A percentile compares a stretch with the other conserved stretches of the same genome.
Conservation (phyloP, 2,113 vertebrate genomes). For the Bos taurus region ARS-UCD2.0 NC_037357.1:80171501-80172000, state of each 20-base stretch:
- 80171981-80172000: constrained; percentile 10
- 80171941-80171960: constrained; percentile 26
- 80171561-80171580: background rate
- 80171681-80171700: background rate
- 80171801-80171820: background rate
- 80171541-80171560: background rate
- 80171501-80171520: background rate
- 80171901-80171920: background rate
- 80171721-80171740: background rate
- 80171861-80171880: background rate
- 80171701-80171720: background rate
- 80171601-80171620: background rate
- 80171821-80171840: background rate
- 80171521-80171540: background rate
- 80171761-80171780: background rate
- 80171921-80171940: constrained; percentile 21
- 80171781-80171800: constrained; percentile 24
- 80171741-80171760: background rate
- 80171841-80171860: background rate
- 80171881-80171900: background rate
- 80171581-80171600: background rate
- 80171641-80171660: background rate
- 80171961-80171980: background rate
- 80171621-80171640: background rate
- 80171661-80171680: background rate